phyloP scores from a whole-genome alignment of 2,113 vertebrate species.

The Alouatta palliata region DNA sequence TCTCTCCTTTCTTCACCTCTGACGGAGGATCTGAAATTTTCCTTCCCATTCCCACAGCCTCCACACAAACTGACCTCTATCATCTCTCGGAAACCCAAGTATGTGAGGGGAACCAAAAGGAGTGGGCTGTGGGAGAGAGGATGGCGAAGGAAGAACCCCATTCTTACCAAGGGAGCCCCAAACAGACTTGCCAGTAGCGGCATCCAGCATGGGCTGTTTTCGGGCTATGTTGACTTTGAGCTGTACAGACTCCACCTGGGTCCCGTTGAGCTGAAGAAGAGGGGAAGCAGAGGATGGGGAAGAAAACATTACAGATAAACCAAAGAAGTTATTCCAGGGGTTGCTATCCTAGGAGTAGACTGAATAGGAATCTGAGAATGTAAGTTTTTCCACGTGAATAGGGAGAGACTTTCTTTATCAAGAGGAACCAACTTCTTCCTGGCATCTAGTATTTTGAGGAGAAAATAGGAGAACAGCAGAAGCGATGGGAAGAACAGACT shows the following conservation, averaged over 20 bases:
- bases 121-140: not conserved
- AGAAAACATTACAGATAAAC: not conserved
- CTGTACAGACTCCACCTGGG: conserved; percentile 88
- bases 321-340: not conserved
- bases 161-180: conserved; percentile 93
- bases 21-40: not conserved
- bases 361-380: not conserved
- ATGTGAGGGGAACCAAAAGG: not conserved
- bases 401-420: not conserved
- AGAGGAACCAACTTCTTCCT: not conserved
- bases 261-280: conserved; percentile 87
- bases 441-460: not conserved
- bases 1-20: not conserved
- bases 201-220: conserved; percentile 95
- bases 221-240: conserved; percentile 95
- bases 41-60: not conserved
- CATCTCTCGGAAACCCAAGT: not conserved
- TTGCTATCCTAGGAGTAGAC: not conserved
- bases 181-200: conserved; percentile 90
- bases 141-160: not conserved
- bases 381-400: not conserved
- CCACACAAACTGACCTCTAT: not conserved
- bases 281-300: not conserved
- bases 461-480: not conserved
- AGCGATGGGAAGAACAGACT: not conserved